Conservation (phyloP, 2,888 invertebrate species). For the Netelia fuscicornis region DNA sequence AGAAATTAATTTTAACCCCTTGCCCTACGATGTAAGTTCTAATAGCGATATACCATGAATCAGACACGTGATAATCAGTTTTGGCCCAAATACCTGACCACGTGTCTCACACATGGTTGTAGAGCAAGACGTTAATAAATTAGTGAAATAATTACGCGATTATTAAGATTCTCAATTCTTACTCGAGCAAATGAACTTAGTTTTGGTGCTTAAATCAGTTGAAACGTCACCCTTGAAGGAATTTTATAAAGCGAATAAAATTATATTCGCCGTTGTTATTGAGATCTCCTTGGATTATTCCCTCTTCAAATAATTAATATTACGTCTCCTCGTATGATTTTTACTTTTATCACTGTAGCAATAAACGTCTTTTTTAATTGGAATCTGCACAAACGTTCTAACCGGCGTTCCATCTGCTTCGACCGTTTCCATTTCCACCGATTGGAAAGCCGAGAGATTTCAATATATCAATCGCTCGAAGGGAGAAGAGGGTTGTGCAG, state of each 20-base stretch:
- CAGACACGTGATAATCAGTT: too few relatives aligned
- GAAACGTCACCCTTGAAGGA: background rate
- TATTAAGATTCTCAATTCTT: background rate
- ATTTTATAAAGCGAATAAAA: conserved; percentile 10
- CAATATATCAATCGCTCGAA: conserved; percentile 20
- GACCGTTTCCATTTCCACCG: conserved; percentile 25
- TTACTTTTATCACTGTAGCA: conserved; percentile 22
- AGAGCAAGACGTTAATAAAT: too few relatives aligned
- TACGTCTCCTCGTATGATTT: conserved; percentile 8
- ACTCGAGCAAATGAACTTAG: background rate
- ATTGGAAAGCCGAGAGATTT: conserved; percentile 18
- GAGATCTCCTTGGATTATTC: conserved; percentile 30
- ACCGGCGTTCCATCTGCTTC: conserved; percentile 27
- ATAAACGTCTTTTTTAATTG: conserved; percentile 50
- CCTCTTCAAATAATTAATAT: conserved; percentile 27
- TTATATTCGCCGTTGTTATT: conserved; percentile 16
- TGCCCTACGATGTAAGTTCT: too few relatives aligned
- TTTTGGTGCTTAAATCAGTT: background rate
- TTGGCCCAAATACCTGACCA: too few relatives aligned
- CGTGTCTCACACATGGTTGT: too few relatives aligned
- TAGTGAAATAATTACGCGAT: too few relatives aligned
- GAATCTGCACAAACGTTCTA: conserved; percentile 15
- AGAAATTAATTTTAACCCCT: too few relatives aligned
- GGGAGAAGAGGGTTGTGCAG: background rate
- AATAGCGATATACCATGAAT: too few relatives aligned